These are phyloP conservation scores for Pseudorectes ferrugineus DNA, from an alignment of 2,113 vertebrate genomes.

Conservation along the genomic window DNA sequence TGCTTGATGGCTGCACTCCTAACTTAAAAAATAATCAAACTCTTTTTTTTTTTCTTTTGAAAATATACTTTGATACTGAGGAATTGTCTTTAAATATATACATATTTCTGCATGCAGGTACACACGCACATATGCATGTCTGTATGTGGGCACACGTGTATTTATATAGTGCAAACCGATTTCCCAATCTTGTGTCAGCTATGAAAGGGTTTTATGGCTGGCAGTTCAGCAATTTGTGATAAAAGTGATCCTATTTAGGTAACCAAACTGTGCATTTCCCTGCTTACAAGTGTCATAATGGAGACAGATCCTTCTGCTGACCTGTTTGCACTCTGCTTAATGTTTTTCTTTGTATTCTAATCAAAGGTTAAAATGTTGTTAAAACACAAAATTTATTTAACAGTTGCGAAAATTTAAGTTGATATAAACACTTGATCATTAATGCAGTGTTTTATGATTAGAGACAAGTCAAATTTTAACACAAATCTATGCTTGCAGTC, in stretches of 20 bases:
- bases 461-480: constrained; percentile 44
- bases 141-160: background rate
- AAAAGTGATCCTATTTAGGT: background rate
- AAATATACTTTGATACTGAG: background rate
- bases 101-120: background rate
- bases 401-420: background rate
- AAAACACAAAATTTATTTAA: background rate
- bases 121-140: background rate
- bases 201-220: background rate
- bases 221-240: background rate
- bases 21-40: background rate
- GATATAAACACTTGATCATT: constrained; percentile 3
- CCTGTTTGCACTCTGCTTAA: background rate
- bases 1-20: background rate
- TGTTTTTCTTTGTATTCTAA: constrained; percentile 2
- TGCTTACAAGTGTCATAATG: background rate
- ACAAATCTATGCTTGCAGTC: constrained; percentile 50
- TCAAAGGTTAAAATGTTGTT: background rate
- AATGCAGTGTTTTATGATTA: constrained; percentile 45
- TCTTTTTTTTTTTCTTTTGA: background rate
- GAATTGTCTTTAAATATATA: background rate
- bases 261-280: background rate
- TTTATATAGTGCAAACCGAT: background rate
- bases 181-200: background rate
- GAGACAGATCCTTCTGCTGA: background rate